Evolutionary conservation across 2,888 invertebrate species (phyloP).

Genomic region (Drosophila hamatofila): DNA sequence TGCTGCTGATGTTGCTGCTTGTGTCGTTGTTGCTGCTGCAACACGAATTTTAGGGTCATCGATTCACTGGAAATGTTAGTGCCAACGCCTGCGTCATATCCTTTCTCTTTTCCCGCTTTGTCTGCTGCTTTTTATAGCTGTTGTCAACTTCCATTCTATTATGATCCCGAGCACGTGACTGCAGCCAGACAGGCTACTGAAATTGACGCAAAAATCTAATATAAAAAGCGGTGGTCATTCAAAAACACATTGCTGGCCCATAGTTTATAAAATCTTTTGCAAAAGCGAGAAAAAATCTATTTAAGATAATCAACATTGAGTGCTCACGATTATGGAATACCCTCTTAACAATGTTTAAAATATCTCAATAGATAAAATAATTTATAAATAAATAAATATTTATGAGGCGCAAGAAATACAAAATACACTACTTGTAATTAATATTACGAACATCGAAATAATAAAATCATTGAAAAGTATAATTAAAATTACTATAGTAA

Average conservation of each 20-base stretch:
- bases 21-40: slow-evolving; percentile 16
- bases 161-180: slow-evolving; percentile 68
- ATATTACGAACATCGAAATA: no score
- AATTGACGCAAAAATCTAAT: slow-evolving; percentile 40
- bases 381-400: no score
- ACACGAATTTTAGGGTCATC: slow-evolving; percentile 62
- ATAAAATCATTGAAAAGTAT: no score
- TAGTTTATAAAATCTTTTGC: slow-evolving; percentile 26
- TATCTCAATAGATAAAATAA: no score
- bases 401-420: no score
- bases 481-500: no score
- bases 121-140: slow-evolving; percentile 60
- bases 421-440: no score
- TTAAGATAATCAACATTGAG: background rate
- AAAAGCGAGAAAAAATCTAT: slow-evolving; percentile 6
- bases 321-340: background rate
- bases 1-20: slow-evolving; percentile 11
- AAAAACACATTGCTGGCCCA: slow-evolving; percentile 7
- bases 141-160: slow-evolving; percentile 63
- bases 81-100: slow-evolving; percentile 3
- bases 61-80: slow-evolving; percentile 48
- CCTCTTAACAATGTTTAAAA: background rate
- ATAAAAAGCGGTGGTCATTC: slow-evolving; percentile 17
- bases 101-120: slow-evolving; percentile 3
- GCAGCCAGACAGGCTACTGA: slow-evolving; percentile 49